A percentile compares a stretch with the other conserved stretches of the same genome.
Evolutionary conservation across 2,797 vertebrate species (phyloP).

Genomic region (Lepidocolaptes lacrymiger): DNA sequence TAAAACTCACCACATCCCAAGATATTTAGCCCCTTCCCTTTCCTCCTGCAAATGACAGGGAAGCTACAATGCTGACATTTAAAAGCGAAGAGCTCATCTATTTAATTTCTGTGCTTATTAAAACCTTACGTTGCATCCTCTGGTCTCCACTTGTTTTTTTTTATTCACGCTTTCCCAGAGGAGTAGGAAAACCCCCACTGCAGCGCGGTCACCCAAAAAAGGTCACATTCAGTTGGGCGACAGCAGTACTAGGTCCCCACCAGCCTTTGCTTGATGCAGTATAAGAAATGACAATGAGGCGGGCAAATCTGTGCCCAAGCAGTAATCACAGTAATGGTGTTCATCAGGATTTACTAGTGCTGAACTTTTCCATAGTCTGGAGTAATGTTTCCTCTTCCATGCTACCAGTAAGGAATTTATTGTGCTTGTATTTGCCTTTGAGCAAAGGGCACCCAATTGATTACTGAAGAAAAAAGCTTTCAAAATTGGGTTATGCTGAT

Average conservation of each 20-base stretch:
- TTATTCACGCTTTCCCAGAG: neutral
- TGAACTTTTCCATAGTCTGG: slow-evolving; percentile 66
- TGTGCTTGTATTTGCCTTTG: slow-evolving; percentile 70
- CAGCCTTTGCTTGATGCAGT: slow-evolving; percentile 79
- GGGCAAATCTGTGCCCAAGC: slow-evolving; percentile 80
- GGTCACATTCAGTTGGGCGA: slow-evolving; percentile 56
- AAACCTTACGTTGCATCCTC: neutral
- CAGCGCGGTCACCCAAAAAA: slow-evolving; percentile 66
- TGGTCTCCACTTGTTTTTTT: neutral
- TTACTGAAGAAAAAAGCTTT: slow-evolving; percentile 66
- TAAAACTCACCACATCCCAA: neutral
- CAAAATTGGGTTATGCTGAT: neutral
- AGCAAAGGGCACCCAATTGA: slow-evolving; percentile 77
- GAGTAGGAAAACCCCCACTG: neutral
- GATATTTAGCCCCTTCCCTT: neutral
- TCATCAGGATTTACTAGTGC: slow-evolving; percentile 78
- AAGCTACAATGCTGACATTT: slow-evolving; percentile 18
- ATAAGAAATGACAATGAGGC: slow-evolving; percentile 84
- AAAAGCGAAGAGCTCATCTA: neutral
- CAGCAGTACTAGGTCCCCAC: slow-evolving; percentile 51
- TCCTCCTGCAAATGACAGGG: neutral
- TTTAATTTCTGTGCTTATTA: neutral
- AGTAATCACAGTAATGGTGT: slow-evolving; percentile 92
- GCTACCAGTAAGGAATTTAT: slow-evolving; percentile 77
- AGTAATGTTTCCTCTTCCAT: slow-evolving; percentile 31